A percentile compares a stretch with the other conserved stretches of the same genome.
Evolutionary conservation across 2,888 invertebrate species (phyloP).

Genomic region (Coenonympha arcania): DNA sequence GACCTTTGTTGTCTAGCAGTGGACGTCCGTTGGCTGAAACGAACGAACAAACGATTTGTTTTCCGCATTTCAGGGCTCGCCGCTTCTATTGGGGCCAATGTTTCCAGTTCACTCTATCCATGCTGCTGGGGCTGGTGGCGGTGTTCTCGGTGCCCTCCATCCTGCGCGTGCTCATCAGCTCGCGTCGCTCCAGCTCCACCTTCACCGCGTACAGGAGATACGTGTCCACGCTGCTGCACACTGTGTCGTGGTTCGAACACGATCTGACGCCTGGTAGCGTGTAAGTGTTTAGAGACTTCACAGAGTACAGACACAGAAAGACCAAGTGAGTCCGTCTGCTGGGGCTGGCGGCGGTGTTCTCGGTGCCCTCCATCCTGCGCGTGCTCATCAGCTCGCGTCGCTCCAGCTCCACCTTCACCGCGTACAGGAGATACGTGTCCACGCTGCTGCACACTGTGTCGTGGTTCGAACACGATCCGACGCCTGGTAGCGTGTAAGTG

Average conservation of each 20-base stretch:
- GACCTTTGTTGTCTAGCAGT: too few species aligned
- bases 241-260: conserved; percentile 83
- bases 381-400: conserved; percentile 81
- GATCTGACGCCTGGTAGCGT: conserved; percentile 76
- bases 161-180: conserved; percentile 79
- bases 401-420: conserved; percentile 77
- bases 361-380: conserved; percentile 81
- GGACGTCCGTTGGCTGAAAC: too few species aligned
- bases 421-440: conserved; percentile 84
- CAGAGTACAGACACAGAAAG: too few species aligned
- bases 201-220: conserved; percentile 83
- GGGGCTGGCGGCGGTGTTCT: conserved; percentile 82
- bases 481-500: conserved; percentile 74
- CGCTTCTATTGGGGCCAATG: conserved; percentile 80
- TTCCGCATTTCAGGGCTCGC: conserved; percentile 76
- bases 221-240: conserved; percentile 83
- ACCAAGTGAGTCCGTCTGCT: too few species aligned
- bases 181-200: conserved; percentile 79
- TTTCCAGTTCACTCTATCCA: conserved; percentile 79
- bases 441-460: conserved; percentile 83
- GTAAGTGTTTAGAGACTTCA: conserved; percentile 50
- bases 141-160: conserved; percentile 85
- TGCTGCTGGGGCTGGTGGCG: conserved; percentile 83
- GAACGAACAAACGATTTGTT: too few species aligned
- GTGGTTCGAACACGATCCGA: conserved; percentile 85